Base-by-base conservation (phyloP, 2,113 vertebrate species). In the Lipotes vexillifer region DNA sequence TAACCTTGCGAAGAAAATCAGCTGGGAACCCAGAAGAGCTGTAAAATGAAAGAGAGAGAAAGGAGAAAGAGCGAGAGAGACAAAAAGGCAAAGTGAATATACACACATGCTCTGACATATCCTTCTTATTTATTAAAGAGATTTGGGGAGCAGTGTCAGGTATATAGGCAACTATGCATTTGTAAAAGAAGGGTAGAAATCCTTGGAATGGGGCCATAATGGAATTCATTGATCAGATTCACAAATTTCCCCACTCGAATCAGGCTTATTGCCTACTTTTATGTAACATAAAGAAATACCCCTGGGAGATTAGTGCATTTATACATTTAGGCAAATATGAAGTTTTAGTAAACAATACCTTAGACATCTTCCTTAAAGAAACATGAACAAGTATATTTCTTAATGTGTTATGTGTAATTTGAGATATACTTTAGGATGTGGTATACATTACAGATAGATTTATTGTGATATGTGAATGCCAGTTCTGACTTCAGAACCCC, bases 1-100 rank as follows among this genome's bases (percentile, higher is more conserved):
- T 99, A 99, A 98, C 99, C 99, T 99, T 99, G 99, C 98, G 86
- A 99, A 99, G 99, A 99, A 99, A 99, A 99, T 99, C 99, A 99
- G 98, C 99, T 99, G 97, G 99, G 98, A 98, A 99, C 98, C 97
- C 97, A 98, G 98, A 98, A 99, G 97, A 98, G 98, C 98, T 98
- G 98, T 97, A 98, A 97, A 97, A 93, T 75, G 49, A 94, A 77
- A 96, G 95, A 95, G 74, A 52, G 52, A 52, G 52, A 52, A 52
- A 52, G 52, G 52, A 93, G 97, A 57, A 63, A 69, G 8, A 8
- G 3, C 36, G 3, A 1, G 27, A 52, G 36, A 46, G 31, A 21
- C 10, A 38, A 71, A 49, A 96, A 98, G 94, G 97, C 96, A 93
- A 95, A 96, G 8, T 11, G 55, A 83, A 46, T 49, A 49, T 14